Evolutionary conservation across 2,113 vertebrate genomes (phyloP), one percentile per base, ranked within the genome.

Genomic region (Crotalus tigris): DNA sequence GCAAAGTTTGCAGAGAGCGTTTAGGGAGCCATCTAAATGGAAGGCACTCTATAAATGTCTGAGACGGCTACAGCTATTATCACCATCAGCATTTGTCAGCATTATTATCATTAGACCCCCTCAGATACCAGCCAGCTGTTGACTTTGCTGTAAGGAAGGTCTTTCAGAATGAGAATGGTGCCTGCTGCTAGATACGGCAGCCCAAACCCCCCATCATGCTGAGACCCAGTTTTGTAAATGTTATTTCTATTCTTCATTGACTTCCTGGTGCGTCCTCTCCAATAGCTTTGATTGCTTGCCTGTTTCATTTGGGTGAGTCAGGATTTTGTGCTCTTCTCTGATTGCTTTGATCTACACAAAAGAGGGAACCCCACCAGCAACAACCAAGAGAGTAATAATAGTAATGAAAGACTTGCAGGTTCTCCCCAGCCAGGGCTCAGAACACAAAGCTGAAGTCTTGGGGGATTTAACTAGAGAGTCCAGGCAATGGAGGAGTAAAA

Each of bases 251-350:
- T 93, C 91, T 91, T 96, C 92, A 90, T 93, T 92, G 94, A 87
- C 96, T 96, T 81, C 94, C 96, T 0, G 21, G 94, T 4, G 93
- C 91, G 96, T 97, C 95, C 95, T 96, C 95, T 97, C 91, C 91
- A 93, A 92, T 90, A 90, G 90, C 93, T 94, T 96, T 96, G 96
- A 97, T 96, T 97, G 96, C 96, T 92, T 95, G 92, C 95, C 92
- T 97, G 92, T 94, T 91, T 96, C 3, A 17, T 95, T 92, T 95
- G 26, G 92, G 95, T 94, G 75, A 93, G 91, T 94, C 59, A 93
- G 90, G 91, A 57, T 3, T 97, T 95, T 93, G 95, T 94, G 95
- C 96, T 93, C 93, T n/a, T 12, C 12, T 0, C 0, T 96, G 96
- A 97, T 97, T 97, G 96, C 96, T 95, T 91, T 91, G 95, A 90